phyloP scores from a whole-genome alignment of 2,113 vertebrate genomes.

The Aplodontia rufa region DNA sequence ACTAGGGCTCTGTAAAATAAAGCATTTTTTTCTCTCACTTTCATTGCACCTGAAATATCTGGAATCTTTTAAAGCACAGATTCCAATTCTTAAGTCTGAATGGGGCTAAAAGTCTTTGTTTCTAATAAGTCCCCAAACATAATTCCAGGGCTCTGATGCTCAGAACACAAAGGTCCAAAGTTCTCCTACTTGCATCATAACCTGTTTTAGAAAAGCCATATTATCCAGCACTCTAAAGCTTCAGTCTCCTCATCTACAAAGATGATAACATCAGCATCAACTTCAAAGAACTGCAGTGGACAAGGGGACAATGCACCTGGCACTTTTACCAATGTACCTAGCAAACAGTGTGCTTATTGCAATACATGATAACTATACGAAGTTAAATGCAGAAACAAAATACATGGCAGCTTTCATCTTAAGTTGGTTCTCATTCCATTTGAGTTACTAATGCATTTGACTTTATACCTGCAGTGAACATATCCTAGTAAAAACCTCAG shows the following conservation, averaged over 20 bases:
- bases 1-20: not conserved
- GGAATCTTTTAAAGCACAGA: not conserved
- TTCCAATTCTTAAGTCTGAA: not conserved
- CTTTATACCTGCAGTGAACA: not conserved
- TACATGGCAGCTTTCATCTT: not conserved
- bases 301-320: not conserved
- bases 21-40: not conserved
- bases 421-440: not conserved
- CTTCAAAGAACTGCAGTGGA: not conserved
- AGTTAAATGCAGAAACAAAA: not conserved
- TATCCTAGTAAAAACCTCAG: not conserved
- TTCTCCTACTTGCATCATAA: not conserved
- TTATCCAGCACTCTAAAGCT: not conserved
- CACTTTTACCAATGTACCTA: not conserved
- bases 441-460: not conserved
- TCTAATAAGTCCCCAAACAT: not conserved
- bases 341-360: accelerated
- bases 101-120: not conserved
- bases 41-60: not conserved
- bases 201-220: not conserved
- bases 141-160: not conserved
- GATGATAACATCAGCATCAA: not conserved
- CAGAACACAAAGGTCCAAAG: not conserved
- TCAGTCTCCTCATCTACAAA: not conserved
- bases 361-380: not conserved